These are phyloP conservation scores for Drosophila mercatorum DNA, from an alignment of 2,888 invertebrate species.

Conservation along the genomic window DNA sequence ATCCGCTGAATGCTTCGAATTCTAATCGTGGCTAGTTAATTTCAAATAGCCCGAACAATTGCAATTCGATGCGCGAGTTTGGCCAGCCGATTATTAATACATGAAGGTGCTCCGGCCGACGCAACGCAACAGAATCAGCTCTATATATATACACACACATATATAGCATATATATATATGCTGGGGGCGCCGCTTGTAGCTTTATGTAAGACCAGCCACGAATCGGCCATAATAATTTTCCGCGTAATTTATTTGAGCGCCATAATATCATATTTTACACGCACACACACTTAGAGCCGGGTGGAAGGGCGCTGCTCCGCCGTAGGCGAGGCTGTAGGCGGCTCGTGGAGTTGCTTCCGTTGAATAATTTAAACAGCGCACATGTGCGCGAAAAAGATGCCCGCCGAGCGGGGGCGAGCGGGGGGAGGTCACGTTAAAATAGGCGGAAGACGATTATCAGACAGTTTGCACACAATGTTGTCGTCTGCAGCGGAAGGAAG, in stretches of 20 bases:
- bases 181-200: background rate
- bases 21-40: conserved; percentile 5
- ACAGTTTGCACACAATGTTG: conserved; percentile 80
- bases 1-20: background rate
- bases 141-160: background rate
- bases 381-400: conserved; percentile 63
- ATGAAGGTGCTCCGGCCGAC: conserved; percentile 21
- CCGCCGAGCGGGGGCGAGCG: background rate
- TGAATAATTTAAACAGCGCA: conserved; percentile 78
- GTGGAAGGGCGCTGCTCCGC: background rate
- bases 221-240: conserved; percentile 77
- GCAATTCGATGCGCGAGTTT: conserved; percentile 6
- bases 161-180: too few relatives aligned
- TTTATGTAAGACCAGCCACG: conserved; percentile 39
- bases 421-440: conserved; percentile 71
- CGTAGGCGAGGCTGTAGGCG: conserved; percentile 12
- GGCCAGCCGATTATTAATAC: conserved; percentile 24
- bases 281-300: conserved; percentile 15
- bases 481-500: conserved; percentile 29
- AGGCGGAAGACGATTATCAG: conserved; percentile 82
- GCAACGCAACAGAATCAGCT: conserved; percentile 3
- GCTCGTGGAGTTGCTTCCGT: conserved; percentile 58
- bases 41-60: conserved; percentile 5
- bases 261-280: conserved; percentile 75
- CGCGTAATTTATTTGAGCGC: conserved; percentile 78